Evolutionary conservation across 2,113 vertebrate genomes (phyloP).

Genomic region (Diglossa brunneiventris): DNA sequence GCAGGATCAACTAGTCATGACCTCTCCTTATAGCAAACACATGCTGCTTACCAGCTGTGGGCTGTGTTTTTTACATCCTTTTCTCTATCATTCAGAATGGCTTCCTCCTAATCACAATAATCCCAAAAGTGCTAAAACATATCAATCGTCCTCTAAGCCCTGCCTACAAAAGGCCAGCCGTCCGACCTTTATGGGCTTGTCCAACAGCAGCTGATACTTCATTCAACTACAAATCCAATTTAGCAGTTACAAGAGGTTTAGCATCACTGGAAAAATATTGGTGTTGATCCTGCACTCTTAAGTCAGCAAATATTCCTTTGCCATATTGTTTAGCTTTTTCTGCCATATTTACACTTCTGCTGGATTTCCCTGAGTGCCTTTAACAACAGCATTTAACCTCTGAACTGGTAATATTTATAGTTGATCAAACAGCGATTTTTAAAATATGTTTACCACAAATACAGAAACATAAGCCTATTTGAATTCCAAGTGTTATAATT

Average conservation of each 20-base stretch:
- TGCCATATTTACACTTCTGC: conserved; percentile 60
- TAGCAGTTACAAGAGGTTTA: conserved; percentile 83
- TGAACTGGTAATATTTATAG: conserved; percentile 50
- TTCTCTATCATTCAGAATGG: conserved; percentile 79
- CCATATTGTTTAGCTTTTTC: conserved; percentile 68
- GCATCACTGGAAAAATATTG: conserved; percentile 80
- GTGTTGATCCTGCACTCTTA: conserved; percentile 74
- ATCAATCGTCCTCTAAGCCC: conserved; percentile 86
- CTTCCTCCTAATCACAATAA: conserved; percentile 89
- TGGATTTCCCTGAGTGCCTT: conserved; percentile 43
- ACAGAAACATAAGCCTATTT: conserved; percentile 31
- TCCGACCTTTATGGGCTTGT: conserved; percentile 82
- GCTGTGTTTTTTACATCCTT: conserved; percentile 76
- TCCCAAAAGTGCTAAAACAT: conserved; percentile 84
- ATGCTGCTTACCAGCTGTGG: conserved; percentile 84
- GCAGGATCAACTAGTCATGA: conserved; percentile 82
- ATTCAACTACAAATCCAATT: conserved; percentile 93
- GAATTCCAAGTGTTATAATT: neutral
- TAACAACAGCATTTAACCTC: conserved; percentile 55
- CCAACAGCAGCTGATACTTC: conserved; percentile 85
- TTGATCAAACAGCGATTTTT: conserved; percentile 25
- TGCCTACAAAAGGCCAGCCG: conserved; percentile 82
- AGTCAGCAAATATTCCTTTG: conserved; percentile 73
- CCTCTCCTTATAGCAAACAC: conserved; percentile 77
- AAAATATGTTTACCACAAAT: conserved; percentile 33